Conservation (phyloP, 2,797 vertebrate genomes). For the Hyperoplus immaculatus region DNA sequence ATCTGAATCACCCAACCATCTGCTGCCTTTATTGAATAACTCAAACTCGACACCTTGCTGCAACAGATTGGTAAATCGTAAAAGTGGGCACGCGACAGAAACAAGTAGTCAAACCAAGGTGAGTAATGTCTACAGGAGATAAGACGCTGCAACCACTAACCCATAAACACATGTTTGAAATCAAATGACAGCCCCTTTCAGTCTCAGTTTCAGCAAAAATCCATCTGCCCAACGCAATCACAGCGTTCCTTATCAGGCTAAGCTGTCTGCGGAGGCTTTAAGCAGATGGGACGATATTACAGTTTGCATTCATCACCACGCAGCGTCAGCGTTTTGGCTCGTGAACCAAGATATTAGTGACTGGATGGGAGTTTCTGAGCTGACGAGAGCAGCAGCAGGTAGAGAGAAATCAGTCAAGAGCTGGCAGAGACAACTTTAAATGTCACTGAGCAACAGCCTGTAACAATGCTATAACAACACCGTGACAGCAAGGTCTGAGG, state of each 20-base stretch:
- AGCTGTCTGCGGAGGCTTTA: slow-evolving; percentile 25
- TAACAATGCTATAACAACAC: slow-evolving; percentile 22
- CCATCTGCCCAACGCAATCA: slow-evolving; percentile 38
- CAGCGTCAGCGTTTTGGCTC: not conserved
- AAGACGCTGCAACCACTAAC: not conserved
- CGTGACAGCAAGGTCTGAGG: not conserved
- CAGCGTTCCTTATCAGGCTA: slow-evolving; percentile 14
- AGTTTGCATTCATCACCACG: slow-evolving; percentile 33
- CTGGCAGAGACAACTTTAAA: slow-evolving; percentile 47
- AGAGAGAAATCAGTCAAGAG: slow-evolving; percentile 44
- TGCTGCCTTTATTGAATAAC: slow-evolving; percentile 19
- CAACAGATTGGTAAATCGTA: slow-evolving; percentile 28
- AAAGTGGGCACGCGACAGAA: not conserved
- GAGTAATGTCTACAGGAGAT: not conserved
- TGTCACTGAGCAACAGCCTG: slow-evolving; percentile 42
- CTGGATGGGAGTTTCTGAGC: slow-evolving; percentile 29
- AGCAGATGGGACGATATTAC: slow-evolving; percentile 52
- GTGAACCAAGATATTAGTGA: slow-evolving; percentile 1
- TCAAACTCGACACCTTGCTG: not conserved
- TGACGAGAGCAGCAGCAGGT: slow-evolving; percentile 49
- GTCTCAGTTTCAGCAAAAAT: slow-evolving; percentile 13
- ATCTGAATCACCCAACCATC: slow-evolving; percentile 22
- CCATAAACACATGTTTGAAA: slow-evolving; percentile 27
- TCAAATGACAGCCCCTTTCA: not conserved
- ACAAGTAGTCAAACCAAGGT: slow-evolving; percentile 27